Base-by-base conservation (phyloP, 2,888 invertebrate species). In the Athetis lepigone region DNA sequence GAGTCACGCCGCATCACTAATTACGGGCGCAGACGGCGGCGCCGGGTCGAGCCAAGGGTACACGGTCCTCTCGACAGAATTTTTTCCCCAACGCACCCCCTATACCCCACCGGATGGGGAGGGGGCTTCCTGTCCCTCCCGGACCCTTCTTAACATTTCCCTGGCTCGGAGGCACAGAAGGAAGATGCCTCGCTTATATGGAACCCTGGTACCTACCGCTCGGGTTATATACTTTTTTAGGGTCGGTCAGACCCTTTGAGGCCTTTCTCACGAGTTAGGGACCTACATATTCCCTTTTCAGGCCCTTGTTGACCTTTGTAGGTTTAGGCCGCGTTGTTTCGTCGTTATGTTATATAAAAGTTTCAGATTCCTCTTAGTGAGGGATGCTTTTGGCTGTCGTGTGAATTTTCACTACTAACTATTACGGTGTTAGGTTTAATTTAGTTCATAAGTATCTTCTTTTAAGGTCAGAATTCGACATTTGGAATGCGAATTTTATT, bases 81-180 rank as follows among this genome's bases (percentile, higher is more conserved):
- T 92, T 94, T 91, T 91, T 93, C 90, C 91, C 91, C 85, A 83
- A 87, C 80, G 76, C 88, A 69, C 88, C 85, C 89, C 87, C 85
- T 79, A n/a, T n/a, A 86, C 88, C 92, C 90, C 84, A 90, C 89
- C 88, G 90, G 89, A 88, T 87, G 85, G 89, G 88, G 77, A 81
- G 88, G 89, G 82, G 88, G 85, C 81, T 87, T 90, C 92, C 89
- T 89, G 88, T 89, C 91, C 90, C 92, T 83, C 92, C 91, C 92
- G 88, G 91, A 92, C 93, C 92, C 93, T 92, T 95, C 92, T 94
- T 94, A 94, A 92, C 93, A 92, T 93, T 92, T 91, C 92, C 94
- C 93, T 90, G 92, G 90, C 92, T 91, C 89, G 88, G 85, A 90
- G 92, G 92, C 92, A 92, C 92, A 89, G 90, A 90, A 94, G 93